Evolutionary conservation across 2,888 invertebrate genomes (phyloP).

Genomic region (Cataglyphis cursor): DNA sequence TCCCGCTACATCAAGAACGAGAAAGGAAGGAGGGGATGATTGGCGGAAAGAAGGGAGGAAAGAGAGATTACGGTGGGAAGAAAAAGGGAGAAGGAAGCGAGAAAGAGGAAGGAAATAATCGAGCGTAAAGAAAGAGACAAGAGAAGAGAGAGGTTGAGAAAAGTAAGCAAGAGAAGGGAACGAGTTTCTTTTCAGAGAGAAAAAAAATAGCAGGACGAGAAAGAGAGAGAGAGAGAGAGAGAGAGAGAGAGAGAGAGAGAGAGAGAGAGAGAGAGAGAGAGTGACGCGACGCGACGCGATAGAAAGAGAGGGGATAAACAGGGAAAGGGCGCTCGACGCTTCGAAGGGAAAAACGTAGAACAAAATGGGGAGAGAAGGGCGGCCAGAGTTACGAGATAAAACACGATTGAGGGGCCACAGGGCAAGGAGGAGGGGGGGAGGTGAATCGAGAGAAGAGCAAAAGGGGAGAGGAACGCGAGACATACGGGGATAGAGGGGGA

Average conservation of each 20-base stretch:
- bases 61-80: constrained; percentile 6
- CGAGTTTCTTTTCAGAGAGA: constrained; percentile 47
- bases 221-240: constrained; percentile 2
- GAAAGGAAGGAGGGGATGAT: constrained; percentile 24
- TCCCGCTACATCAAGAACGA: neutral
- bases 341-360: constrained; percentile 8
- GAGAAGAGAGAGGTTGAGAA: constrained; percentile 24
- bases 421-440: neutral
- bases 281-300: constrained; percentile 11
- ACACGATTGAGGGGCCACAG: constrained; percentile 40
- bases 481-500: constrained; percentile 24
- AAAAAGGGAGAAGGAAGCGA: neutral
- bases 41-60: neutral
- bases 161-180: constrained; percentile 21
- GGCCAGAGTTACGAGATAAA: constrained; percentile 40
- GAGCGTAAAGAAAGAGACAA: constrained; percentile 17
- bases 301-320: neutral
- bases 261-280: constrained; percentile 33
- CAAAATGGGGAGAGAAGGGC: constrained; percentile 44
- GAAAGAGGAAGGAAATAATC: neutral
- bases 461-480: neutral
- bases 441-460: neutral
- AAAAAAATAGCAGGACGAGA: constrained; percentile 2
- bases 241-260: neutral
- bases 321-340: neutral